Evolutionary conservation across 2,888 invertebrate genomes (phyloP).

Genomic region (Cephus rjabovi): DNA sequence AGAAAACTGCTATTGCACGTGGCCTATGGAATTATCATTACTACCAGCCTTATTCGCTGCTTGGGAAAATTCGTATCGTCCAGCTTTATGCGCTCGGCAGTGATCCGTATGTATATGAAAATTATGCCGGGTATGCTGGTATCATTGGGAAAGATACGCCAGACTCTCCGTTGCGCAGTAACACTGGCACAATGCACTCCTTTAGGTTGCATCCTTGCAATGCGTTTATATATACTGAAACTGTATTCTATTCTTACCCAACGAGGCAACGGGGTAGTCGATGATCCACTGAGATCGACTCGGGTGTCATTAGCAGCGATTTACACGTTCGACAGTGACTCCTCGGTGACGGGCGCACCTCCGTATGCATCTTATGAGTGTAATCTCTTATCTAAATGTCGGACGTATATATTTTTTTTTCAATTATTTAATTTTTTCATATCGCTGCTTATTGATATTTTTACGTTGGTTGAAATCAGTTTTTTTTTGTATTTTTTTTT

Average conservation of each 20-base stretch:
- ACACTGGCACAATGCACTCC: not conserved
- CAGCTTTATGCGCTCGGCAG: not conserved
- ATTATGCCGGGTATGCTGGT: not conserved
- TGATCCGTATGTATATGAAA: not conserved
- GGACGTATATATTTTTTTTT: not conserved
- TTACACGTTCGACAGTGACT: conserved; percentile 17
- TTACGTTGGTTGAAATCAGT: not conserved
- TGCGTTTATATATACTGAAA: not conserved
- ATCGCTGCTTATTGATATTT: not conserved
- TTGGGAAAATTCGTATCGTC: not conserved
- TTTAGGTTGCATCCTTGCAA: not conserved
- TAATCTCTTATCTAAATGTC: not conserved
- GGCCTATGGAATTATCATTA: not conserved
- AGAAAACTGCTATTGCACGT: not conserved
- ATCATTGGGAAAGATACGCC: not conserved
- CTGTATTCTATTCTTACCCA: conserved; percentile 24
- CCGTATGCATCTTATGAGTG: not conserved
- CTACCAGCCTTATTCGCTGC: not conserved
- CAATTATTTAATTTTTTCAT: not conserved
- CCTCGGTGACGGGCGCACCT: not conserved
- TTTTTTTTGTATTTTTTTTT: not conserved
- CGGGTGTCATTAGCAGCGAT: conserved; percentile 44
- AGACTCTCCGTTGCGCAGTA: not conserved
- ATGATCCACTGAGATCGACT: conserved; percentile 47
- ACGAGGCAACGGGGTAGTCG: conserved; percentile 33